Percentiles rank a stretch among this genome's conserved stretches.
Evolutionary conservation across 2,888 invertebrate genomes (phyloP).

Genomic region (Harpalus rubripes): DNA sequence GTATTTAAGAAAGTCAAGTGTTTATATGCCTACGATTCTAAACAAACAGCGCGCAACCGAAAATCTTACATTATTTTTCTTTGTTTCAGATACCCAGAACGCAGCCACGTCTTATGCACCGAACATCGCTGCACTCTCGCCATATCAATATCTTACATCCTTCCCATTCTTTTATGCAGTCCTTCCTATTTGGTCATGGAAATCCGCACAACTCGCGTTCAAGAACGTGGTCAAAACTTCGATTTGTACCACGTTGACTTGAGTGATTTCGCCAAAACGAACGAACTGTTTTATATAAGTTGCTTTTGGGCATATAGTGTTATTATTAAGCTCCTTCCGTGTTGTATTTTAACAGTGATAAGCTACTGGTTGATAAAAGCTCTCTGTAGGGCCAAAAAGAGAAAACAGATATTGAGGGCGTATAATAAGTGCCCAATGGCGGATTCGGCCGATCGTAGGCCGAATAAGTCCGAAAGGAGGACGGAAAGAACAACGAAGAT

Average conservation of each 20-base stretch:
- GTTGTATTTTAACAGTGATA: slow-evolving; percentile 86
- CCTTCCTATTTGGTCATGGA: slow-evolving; percentile 89
- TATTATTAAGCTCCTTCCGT: slow-evolving; percentile 89
- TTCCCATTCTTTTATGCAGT: slow-evolving; percentile 89
- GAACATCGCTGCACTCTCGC: slow-evolving; percentile 88
- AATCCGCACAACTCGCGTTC: slow-evolving; percentile 79
- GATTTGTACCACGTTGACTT: slow-evolving; percentile 81
- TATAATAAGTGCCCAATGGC: slow-evolving; percentile 80
- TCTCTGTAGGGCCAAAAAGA: slow-evolving; percentile 86
- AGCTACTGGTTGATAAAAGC: slow-evolving; percentile 86
- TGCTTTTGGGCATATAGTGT: slow-evolving; percentile 92
- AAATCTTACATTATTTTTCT: slow-evolving; percentile 69
- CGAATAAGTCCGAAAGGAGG: slow-evolving; percentile 83
- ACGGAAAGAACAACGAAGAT: slow-evolving; percentile 94
- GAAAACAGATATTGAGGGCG: slow-evolving; percentile 85
- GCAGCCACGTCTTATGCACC: slow-evolving; percentile 86
- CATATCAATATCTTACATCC: slow-evolving; percentile 86
- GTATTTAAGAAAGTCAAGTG: no score
- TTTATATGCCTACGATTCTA: no score
- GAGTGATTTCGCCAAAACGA: slow-evolving; percentile 76
- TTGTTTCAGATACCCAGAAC: slow-evolving; percentile 86
- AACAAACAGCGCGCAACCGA: no score
- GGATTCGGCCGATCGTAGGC: slow-evolving; percentile 73
- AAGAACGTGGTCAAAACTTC: slow-evolving; percentile 80
- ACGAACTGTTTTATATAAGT: slow-evolving; percentile 77